Evolutionary conservation across 2,888 invertebrate genomes (phyloP).

Genomic region (Ceraclea dissimilis): DNA sequence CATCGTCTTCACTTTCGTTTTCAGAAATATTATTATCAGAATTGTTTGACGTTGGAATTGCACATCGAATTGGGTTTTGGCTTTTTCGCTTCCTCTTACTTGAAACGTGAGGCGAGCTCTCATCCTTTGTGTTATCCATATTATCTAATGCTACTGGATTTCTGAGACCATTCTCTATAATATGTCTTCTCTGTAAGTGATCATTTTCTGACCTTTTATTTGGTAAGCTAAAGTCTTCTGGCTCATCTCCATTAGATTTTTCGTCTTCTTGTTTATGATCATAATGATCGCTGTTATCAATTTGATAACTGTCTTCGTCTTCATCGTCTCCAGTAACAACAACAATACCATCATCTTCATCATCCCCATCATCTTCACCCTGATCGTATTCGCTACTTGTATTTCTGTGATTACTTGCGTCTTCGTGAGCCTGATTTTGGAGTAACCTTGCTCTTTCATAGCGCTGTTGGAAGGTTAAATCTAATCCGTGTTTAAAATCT

Average conservation of each 20-base stretch:
- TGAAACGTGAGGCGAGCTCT: conserved; percentile 48
- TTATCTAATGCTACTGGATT: conserved; percentile 28
- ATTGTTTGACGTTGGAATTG: conserved; percentile 46
- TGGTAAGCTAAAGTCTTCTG: conserved; percentile 55
- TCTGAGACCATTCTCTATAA: conserved; percentile 57
- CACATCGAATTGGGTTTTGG: conserved; percentile 77
- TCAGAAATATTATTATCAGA: conserved; percentile 34
- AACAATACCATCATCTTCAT: conserved; percentile 69
- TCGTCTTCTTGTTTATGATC: conserved; percentile 23
- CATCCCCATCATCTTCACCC: conserved; percentile 52
- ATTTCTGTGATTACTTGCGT: conserved; percentile 36
- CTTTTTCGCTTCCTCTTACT: conserved; percentile 80
- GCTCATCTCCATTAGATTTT: conserved; percentile 39
- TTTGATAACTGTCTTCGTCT: conserved; percentile 44
- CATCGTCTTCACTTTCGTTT: conserved; percentile 6
- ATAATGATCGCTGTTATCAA: conserved; percentile 34
- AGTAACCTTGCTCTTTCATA: conserved; percentile 37
- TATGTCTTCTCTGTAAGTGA: conserved; percentile 44
- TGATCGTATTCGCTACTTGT: conserved; percentile 34
- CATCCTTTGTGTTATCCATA: conserved; percentile 42
- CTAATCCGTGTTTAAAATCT: conserved; percentile 59
- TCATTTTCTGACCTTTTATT: conserved; percentile 51
- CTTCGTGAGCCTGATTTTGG: conserved; percentile 34
- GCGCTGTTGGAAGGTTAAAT: conserved; percentile 48
- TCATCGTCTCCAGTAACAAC: conserved; percentile 75